Evolutionary conservation across 2,113 vertebrate genomes (phyloP).

Genomic region (Lophius piscatorius): DNA sequence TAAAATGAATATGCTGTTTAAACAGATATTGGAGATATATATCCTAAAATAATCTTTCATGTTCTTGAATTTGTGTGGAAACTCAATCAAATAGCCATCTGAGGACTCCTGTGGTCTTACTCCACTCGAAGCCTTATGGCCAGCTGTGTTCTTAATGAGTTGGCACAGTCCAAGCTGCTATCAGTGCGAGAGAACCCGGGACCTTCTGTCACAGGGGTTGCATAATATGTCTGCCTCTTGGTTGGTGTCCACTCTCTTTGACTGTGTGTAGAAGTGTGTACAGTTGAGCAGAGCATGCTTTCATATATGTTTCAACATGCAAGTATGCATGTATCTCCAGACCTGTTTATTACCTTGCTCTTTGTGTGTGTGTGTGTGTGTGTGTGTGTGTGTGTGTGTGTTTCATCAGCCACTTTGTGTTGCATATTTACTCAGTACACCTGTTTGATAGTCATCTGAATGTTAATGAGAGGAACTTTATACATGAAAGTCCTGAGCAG

Average conservation of each 20-base stretch:
- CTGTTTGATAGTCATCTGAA: slow-evolving; percentile 58
- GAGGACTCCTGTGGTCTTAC: slow-evolving; percentile 43
- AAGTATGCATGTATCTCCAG: slow-evolving; percentile 20
- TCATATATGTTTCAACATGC: slow-evolving; percentile 45
- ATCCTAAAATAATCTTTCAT: slow-evolving; percentile 26
- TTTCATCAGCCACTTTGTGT: slow-evolving; percentile 46
- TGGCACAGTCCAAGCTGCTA: slow-evolving; percentile 61
- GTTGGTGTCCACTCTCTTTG: slow-evolving; percentile 34
- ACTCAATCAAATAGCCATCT: slow-evolving; percentile 45
- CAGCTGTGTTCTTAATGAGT: slow-evolving; percentile 77
- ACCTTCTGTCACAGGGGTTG: slow-evolving; percentile 62
- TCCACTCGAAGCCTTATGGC: slow-evolving; percentile 41
- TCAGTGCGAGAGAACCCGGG: slow-evolving; percentile 44
- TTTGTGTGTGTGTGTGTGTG: slow-evolving; percentile 1
- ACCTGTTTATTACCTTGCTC: slow-evolving; percentile 18
- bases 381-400: slow-evolving; percentile 18
- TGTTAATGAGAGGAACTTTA: slow-evolving; percentile 64
- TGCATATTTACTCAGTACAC: slow-evolving; percentile 65
- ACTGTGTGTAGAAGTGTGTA: slow-evolving; percentile 24
- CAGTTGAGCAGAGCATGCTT: slow-evolving; percentile 33
- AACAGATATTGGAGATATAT: slow-evolving; percentile 2
- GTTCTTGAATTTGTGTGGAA: slow-evolving; percentile 38
- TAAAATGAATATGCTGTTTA: slow-evolving; percentile 13
- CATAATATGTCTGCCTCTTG: slow-evolving; percentile 48
- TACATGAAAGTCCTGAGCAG: slow-evolving; percentile 67